phyloP scores from a whole-genome alignment of 2,888 invertebrate genomes.

The Prosopocoilus inquinatus region DNA sequence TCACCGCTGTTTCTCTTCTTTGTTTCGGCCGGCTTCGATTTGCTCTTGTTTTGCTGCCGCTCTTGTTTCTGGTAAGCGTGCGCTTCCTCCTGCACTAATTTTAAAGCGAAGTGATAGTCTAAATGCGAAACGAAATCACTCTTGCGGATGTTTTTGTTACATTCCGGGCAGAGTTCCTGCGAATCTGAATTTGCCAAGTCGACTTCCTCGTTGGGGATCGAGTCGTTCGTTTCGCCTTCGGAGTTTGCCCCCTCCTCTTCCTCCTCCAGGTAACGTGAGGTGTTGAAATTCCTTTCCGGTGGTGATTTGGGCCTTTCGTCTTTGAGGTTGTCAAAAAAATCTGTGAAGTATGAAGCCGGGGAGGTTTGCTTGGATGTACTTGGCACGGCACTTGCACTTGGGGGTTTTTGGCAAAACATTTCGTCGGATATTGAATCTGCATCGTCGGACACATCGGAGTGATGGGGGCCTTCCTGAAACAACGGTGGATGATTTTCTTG shows the following conservation, averaged over 20 bases:
- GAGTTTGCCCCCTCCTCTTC: conserved; percentile 14
- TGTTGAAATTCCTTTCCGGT: conserved; percentile 36
- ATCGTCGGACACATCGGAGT: conserved; percentile 29
- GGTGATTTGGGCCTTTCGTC: conserved; percentile 9
- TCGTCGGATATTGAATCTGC: conserved; percentile 21
- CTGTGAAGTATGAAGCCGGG: conserved; percentile 11
- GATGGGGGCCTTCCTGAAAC: background rate
- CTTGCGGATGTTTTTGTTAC: conserved; percentile 61
- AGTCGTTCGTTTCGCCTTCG: conserved; percentile 1
- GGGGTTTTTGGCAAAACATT: conserved; percentile 1
- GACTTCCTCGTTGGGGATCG: conserved; percentile 14
- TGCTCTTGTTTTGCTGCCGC: conserved; percentile 7
- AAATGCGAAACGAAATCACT: conserved; percentile 70
- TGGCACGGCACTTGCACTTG: conserved; percentile 9
- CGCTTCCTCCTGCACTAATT: conserved; percentile 41
- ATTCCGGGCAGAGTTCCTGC: conserved; percentile 64
- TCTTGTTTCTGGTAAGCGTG: conserved; percentile 30
- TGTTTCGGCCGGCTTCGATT: background rate
- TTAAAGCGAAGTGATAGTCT: conserved; percentile 78
- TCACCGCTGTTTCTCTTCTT: conserved; percentile 21
- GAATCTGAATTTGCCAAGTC: conserved; percentile 40
- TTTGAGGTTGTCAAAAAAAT: conserved; percentile 10
- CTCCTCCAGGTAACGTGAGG: conserved; percentile 35
- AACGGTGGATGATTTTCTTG: too few relatives aligned
- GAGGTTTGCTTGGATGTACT: background rate